A percentile compares a stretch with the other conserved stretches of the same genome.
Conservation (phyloP, 2,113 vertebrate genomes). For the Petroica traversi region DNA sequence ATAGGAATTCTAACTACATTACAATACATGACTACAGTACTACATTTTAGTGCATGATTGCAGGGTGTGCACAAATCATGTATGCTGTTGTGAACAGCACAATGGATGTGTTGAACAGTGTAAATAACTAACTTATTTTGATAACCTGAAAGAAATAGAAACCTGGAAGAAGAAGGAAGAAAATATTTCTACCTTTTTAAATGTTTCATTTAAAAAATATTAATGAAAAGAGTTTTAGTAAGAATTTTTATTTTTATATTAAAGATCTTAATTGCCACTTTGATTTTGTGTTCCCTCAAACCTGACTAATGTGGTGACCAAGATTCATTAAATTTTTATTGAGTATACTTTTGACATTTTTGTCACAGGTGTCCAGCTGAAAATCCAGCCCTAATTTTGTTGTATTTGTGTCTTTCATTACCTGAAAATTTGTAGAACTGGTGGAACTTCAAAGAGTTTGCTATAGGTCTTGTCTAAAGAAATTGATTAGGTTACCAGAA, state of each 20-base stretch:
- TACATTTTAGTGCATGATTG: not conserved
- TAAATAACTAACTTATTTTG: not conserved
- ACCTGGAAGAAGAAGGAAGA: not conserved
- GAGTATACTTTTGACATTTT: not conserved
- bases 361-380: not conserved
- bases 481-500: not conserved
- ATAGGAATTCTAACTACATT: not conserved
- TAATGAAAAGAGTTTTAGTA: not conserved
- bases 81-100: not conserved
- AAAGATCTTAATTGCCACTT: not conserved
- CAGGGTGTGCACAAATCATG: not conserved
- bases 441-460: not conserved
- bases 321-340: no score
- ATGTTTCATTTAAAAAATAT: not conserved
- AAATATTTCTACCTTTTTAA: not conserved
- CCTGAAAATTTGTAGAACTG: not conserved
- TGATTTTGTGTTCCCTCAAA: not conserved
- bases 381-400: not conserved
- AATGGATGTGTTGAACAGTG: accelerated
- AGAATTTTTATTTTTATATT: not conserved
- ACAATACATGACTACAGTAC: no score
- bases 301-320: not conserved
- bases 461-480: not conserved
- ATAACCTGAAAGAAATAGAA: not conserved
- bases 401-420: not conserved